A percentile compares a stretch with the other conserved stretches of the same genome.
These are phyloP conservation scores for Henicopernis longicauda DNA, from an alignment of 2,113 vertebrate species.

Conservation along the genomic window DNA sequence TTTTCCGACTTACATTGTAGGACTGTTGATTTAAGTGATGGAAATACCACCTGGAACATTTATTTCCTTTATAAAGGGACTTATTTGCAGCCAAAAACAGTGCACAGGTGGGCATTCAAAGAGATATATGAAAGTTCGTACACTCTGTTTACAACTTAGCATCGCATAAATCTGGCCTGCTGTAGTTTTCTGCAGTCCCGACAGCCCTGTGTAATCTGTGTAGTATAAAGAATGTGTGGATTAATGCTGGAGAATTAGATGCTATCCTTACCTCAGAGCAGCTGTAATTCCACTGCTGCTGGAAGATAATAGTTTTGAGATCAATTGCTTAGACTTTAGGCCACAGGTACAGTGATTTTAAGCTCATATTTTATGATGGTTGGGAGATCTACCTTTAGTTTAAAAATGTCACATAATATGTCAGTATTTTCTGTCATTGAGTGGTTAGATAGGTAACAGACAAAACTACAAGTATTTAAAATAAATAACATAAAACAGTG, in stretches of 20 bases:
- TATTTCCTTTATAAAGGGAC: conserved; percentile 40
- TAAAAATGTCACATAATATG: not conserved
- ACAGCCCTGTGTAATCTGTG: conserved; percentile 12
- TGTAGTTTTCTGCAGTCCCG: not conserved
- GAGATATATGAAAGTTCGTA: conserved; percentile 44
- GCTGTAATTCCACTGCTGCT: conserved; percentile 12
- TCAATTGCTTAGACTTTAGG: conserved; percentile 14
- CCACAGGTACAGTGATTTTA: not conserved
- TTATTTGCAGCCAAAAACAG: not conserved
- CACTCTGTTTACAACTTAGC: conserved; percentile 17
- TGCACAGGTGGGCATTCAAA: conserved; percentile 8
- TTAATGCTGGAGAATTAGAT: conserved; percentile 44
- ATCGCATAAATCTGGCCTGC: conserved; percentile 26
- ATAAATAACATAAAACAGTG: not conserved
- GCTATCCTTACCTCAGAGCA: conserved; percentile 7
- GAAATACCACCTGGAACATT: conserved; percentile 7
- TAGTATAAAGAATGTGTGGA: conserved; percentile 12
- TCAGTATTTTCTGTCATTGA: not conserved
- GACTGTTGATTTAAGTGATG: conserved; percentile 29
- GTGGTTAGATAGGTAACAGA: not conserved
- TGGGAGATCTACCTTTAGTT: not conserved
- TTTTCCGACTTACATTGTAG: conserved; percentile 22
- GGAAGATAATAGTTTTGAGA: conserved; percentile 48
- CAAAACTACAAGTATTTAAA: not conserved
- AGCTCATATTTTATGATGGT: not conserved